Base-by-base conservation (phyloP, 2,888 invertebrate genomes). In the Hemaris fuciformis region DNA sequence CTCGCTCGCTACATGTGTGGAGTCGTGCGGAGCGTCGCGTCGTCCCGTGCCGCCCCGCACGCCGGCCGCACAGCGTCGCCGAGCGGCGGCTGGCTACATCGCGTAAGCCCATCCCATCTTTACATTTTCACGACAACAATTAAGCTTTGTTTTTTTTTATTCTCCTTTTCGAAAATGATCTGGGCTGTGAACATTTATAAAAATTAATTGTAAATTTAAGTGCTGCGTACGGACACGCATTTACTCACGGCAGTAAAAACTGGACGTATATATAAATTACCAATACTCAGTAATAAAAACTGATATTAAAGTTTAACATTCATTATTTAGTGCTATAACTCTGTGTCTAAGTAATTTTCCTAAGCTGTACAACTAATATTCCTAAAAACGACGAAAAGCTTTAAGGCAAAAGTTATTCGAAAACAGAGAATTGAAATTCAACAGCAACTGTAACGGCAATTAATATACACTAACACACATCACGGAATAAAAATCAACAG, bases 61-160 rank as follows among this genome's bases (percentile, higher is more conserved):
- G 84, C 82, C 73, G 84, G 81, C 85, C 70, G 1, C 78, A 65
- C 48, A 63, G 86, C 87, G 83, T 77, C 81, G 82, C 85, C 81
- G 76, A 85, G 94, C 94, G 93, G 94, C 94, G 94, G 92, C 92
- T 94, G 94, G 94, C 94, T 94, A 94, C 94, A 94, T 94, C 94
- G 94, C 94, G 94, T 94, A 94, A 94, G 94, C 94, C 94, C 94
- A 94, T 94, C 94, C 94, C 94, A 94, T 93, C 72, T 86, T 91
- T 89, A 85, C 89, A 88, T 88, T 66, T 83, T 91, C 87, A 87
- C 92, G 91, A 92, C 92, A 92, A 92, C 92, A 92, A 92, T 92
- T 92, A 92, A 92, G 92, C 92, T 91, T 90, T 89, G 91, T 91
- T 90, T 87, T 76, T 74, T 72, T 77, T 73, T 72, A 75, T 77